Conservation (phyloP, 2,797 vertebrate genomes). For the Hippoglossus hippoglossus region DNA sequence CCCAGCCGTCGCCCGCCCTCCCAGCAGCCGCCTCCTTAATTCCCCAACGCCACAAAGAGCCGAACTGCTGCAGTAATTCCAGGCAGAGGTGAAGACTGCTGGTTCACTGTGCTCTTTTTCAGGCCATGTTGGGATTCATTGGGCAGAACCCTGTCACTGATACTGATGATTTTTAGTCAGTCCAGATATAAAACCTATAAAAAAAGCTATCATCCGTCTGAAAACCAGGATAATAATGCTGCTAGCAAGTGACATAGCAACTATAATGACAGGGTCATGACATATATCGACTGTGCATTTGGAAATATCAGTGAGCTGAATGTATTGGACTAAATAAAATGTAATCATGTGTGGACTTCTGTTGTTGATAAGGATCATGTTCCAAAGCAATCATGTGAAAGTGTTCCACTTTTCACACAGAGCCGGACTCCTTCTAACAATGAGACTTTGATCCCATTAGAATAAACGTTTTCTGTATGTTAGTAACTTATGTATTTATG, state of each 20-base stretch:
- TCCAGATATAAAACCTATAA: neutral
- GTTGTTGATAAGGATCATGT: no score
- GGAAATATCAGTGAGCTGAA: neutral
- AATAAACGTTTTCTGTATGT: no score
- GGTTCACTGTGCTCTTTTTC: constrained; percentile 1
- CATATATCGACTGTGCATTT: neutral
- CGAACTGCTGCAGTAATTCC: constrained; percentile 53
- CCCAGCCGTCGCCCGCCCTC: constrained; percentile 13
- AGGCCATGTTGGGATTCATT: no score
- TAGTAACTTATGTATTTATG: no score
- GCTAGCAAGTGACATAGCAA: neutral
- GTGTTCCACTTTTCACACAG: no score
- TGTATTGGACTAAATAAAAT: neutral
- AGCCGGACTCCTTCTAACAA: no score
- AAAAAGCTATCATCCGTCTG: neutral
- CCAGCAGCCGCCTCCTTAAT: constrained; percentile 27
- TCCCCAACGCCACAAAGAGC: constrained; percentile 29
- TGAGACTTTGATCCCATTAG: no score
- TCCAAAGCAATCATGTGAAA: no score
- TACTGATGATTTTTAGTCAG: no score
- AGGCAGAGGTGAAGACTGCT: constrained; percentile 22
- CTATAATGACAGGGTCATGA: neutral
- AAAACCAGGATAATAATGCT: neutral
- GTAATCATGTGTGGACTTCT: no score
- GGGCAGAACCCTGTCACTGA: no score